Base-by-base conservation (phyloP, 2,113 vertebrate species). In the Leucoraja erinaceus region DNA sequence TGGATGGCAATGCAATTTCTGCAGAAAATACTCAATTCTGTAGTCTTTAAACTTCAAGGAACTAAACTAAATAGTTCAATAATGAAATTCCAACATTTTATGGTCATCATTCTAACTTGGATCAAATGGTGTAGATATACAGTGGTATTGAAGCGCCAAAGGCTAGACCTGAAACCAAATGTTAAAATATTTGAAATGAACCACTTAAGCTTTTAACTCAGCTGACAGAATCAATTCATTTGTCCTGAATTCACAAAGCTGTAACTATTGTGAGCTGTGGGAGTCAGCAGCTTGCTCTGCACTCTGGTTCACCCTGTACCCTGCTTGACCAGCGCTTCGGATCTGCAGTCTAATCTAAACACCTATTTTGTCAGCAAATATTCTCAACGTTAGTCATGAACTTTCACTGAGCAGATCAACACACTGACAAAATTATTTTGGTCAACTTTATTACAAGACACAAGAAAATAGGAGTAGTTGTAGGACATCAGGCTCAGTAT, bases 301-400 rank as follows among this genome's bases (percentile, higher is more conserved):
- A 72, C 66, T 70, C 66, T 47, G 90, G n/a, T 91, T 38, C 66
- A 91, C 93, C 63, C 94, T 93, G 93, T 75, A 66, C 93, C 86
- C 93, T 56, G 84, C 93, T 66, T n/a, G 93, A 84, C 79, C 86
- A 93, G 92, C 92, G 31, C 61, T 93, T 93, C 92, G 66, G 31
- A 59, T 88, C 93, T 90, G 63, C 93, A 54, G 79, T 61, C 72
- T 93, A 90, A 94, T 93, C 91, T 72, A 93, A 93, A 88, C 76
- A 68, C 61, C 93, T 93, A 75, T 75, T 63, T 56, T 25, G 88
- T 92, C 86, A 93, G 93, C 93, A 93, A 93, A 93, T 83, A 93
- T n/a, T 38, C 90, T 72, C 90, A 91, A 91, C 66, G 18, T 91
- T 70, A 91, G 66, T 91, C 90, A 91, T 72, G 33, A 91, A 54